Evolutionary conservation across 2,797 vertebrate species (phyloP).

Genomic region (Tokudaia muenninki): DNA sequence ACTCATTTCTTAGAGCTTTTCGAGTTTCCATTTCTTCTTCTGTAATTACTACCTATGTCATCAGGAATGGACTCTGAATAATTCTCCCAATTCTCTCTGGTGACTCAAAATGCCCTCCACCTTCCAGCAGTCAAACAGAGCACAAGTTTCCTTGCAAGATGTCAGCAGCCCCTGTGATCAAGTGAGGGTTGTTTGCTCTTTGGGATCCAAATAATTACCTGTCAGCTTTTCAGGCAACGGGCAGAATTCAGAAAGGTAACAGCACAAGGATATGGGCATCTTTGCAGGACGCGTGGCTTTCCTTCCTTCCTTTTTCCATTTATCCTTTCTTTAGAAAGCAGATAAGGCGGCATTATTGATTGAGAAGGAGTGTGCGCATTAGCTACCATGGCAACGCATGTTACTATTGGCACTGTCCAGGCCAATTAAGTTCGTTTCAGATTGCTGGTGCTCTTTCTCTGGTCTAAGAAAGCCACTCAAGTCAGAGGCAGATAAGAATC

Average conservation of each 20-base stretch:
- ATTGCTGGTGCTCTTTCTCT: conserved; percentile 71
- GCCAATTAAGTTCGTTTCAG: conserved; percentile 75
- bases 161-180: not conserved
- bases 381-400: conserved; percentile 78
- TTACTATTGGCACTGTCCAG: conserved; percentile 68
- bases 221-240: conserved; percentile 32
- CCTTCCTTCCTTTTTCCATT: conserved; percentile 48
- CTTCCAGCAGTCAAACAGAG: not conserved
- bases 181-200: conserved; percentile 61
- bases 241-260: conserved; percentile 58
- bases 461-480: conserved; percentile 75
- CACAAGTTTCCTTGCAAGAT: not conserved
- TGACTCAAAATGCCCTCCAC: conserved; percentile 47
- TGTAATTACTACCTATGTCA: conserved; percentile 65
- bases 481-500: conserved; percentile 75
- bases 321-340: conserved; percentile 69
- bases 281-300: conserved; percentile 59
- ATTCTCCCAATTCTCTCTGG: conserved; percentile 43
- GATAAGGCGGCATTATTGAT: conserved; percentile 77
- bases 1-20: conserved; percentile 63
- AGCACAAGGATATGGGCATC: conserved; percentile 33
- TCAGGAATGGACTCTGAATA: conserved; percentile 56
- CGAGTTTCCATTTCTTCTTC: conserved; percentile 64
- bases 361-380: conserved; percentile 71
- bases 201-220: conserved; percentile 55